Base-by-base conservation (phyloP, 2,888 invertebrate genomes). In the Agrypnus murinus region DNA sequence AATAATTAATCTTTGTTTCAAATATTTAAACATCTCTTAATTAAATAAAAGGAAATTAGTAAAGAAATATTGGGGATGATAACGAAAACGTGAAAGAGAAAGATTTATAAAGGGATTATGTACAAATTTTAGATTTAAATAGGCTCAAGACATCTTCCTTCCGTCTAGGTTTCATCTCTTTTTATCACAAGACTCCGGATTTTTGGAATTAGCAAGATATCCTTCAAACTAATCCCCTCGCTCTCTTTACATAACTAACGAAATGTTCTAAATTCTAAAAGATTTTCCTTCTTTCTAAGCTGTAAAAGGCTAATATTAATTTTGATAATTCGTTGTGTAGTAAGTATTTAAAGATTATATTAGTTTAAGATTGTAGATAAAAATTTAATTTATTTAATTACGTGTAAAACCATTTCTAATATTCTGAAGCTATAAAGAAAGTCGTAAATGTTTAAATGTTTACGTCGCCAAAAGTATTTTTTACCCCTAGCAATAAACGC, bases 181-280 rank as follows among this genome's bases (percentile, higher is more conserved):
- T 50, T 50, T 50, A 50, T 50, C 12, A 7, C 8, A 12, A 31
- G 12, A 10, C 5, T 9, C 31, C 12, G 50, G 50, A 50, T 50
- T 50, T 48, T 50, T 31, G 32, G 50, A 50, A 50, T 50, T 50
- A 50, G 50, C 31, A 10, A 10, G 19, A 32, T 50, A 32, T 12
- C 50, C 31, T 31, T 19, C 9, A 5, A 25, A 5, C 12, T 50
- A 50, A 50, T 50, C 50, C 32, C 31, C 9, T 6, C 31, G 12
- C 31, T 50, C 31, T 31, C 31, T 9, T 50, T 50, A 25, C 31
- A 50, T 50, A 10, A 43, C 43, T 12, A 40, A n/a, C n/a, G 10
- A 40, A n/a, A 40, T 25, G 38, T 2, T 2, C n/a, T 38, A 6
- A 2, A 2, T 38, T 38, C n/a, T 10, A 9, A 38, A 38, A 38